Base-by-base conservation (phyloP, 2,888 invertebrate species). In the Alloscopus bannaensis region DNA sequence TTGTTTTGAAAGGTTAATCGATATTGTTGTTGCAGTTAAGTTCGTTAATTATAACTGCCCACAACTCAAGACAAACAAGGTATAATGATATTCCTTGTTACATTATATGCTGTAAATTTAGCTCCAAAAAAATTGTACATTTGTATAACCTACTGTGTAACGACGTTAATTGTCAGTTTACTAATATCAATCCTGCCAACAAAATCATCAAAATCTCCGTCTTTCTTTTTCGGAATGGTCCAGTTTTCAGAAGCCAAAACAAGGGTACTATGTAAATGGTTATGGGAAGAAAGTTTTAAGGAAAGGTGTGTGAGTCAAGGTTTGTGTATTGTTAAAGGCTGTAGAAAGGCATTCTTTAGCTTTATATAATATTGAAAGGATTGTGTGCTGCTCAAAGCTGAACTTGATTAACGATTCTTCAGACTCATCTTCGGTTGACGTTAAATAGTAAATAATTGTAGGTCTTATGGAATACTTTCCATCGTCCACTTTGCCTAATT, bases 151-250 rank as follows among this genome's bases (percentile, higher is more conserved):
- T 8, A 36, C 13, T 36, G 36, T n/a, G n/a, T n/a, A n/a, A n/a
- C n/a, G n/a, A n/a, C 3, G 16, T 52, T 52, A 24, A 36, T 52
- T 52, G 52, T 28, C 29, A 72, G 16, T 72, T 59, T 60, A 55
- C 57, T 45, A 64, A 24, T 55, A 64, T 18, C 31, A 50, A 75
- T 78, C 77, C 77, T 78, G 77, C 77, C 77, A 78, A 78, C 31
- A 40, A 42, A 69, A 66, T 47, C 16, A 66, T 75, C n/a, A n/a
- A 47, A 76, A 69, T 65, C 70, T 70, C 70, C 77, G 77, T 78
- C 77, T 78, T 78, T 78, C 77, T 78, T 71, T 78, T 65, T n/a
- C 59, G 76, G 77, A 78, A 70, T 70, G 70, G 70, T 78, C 70
- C 70, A 70, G 31, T 57, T 50, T 29, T 40, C 42, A 64, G 26